Base-by-base conservation (phyloP, 1,140 invertebrate genomes). In the Batillaria attramentaria region DNA sequence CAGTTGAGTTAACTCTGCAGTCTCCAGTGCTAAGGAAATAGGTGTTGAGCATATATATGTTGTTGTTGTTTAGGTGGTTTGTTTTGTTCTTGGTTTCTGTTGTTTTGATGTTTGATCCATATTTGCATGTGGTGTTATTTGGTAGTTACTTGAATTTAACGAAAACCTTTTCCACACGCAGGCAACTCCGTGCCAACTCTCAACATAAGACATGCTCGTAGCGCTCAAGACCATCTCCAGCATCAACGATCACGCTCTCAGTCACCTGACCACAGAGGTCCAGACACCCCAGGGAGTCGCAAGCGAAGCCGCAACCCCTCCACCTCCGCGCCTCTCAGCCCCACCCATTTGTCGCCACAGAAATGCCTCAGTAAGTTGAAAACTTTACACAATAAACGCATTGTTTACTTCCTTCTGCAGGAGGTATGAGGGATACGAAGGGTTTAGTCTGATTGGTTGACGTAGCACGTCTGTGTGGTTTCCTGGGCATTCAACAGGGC, bases 301-400 rank as follows among this genome's bases (percentile, higher is more conserved):
- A 81, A 84, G 70, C 78, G 84, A 54, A 41, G 68, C 8, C 77
- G 84, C 41, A 78, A 78, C 46, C 66, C 70, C 1, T 76, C 60
- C 57, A 62, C 62, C 35, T 54, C 79, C 41, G 60, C 62, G 28
- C 77, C 82, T 43, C 70, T 50, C 42, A 79, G 79, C 73, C 81
- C 82, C 35, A 54, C 77, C 3, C 77, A 72, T n/a, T 78, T 79
- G 33, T 78, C 72, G 20, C 82, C 82, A 46, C 70, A 80, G 24
- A 83, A 84, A 81, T 39, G 79, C 24, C 68, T 74, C 31, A 81
- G 79, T 81, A 77, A 68, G 79, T 77, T 28, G 46, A 50, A 50
- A 50, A 50, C 46, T 13, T 13, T 10, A 50, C 46, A 8, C 24
- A 50, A 50, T 24, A 50, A 24, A 13, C 10, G 10, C 24, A 13